These are phyloP conservation scores for Gastracanthus pulcherrimus DNA, from an alignment of 2,888 invertebrate species.

Conservation along the genomic window DNA sequence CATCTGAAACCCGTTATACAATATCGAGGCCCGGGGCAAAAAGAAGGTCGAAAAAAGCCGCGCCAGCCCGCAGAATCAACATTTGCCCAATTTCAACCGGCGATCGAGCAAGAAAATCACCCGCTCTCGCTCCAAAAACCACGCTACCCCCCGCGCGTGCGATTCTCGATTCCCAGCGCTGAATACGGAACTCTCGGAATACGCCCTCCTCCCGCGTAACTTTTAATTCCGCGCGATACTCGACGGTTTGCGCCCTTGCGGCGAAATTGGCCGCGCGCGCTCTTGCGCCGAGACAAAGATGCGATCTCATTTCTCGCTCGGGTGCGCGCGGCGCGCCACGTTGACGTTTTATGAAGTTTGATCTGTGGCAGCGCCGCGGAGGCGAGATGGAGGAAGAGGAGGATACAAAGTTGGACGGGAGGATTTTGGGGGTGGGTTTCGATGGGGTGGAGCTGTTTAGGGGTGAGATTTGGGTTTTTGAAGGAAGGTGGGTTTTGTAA, in stretches of 20 bases:
- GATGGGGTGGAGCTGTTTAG: neutral
- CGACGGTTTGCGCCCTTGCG: neutral
- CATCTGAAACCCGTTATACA: neutral
- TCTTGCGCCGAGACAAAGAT: constrained; percentile 42
- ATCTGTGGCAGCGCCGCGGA: constrained; percentile 1
- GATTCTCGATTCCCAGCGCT: no score
- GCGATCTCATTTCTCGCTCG: constrained; percentile 50
- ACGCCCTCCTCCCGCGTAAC: no score
- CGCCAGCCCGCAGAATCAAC: neutral
- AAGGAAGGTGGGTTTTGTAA: neutral
- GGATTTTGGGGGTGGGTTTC: neutral
- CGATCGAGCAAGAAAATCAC: neutral
- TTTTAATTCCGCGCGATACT: neutral
- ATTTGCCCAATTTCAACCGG: neutral
- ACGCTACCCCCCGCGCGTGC: neutral
- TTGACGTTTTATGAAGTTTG: constrained; percentile 48
- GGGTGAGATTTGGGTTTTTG: neutral
- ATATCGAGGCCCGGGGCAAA: neutral
- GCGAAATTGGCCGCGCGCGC: neutral
- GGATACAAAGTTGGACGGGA: neutral
- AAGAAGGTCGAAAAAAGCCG: neutral
- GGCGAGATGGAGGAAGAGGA: no score
- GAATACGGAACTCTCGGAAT: no score
- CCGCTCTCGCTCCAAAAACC: neutral
- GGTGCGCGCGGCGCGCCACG: constrained; percentile 7